These are phyloP conservation scores for Agrochola lota DNA, from an alignment of 2,888 invertebrate genomes.

Conservation along the genomic window DNA sequence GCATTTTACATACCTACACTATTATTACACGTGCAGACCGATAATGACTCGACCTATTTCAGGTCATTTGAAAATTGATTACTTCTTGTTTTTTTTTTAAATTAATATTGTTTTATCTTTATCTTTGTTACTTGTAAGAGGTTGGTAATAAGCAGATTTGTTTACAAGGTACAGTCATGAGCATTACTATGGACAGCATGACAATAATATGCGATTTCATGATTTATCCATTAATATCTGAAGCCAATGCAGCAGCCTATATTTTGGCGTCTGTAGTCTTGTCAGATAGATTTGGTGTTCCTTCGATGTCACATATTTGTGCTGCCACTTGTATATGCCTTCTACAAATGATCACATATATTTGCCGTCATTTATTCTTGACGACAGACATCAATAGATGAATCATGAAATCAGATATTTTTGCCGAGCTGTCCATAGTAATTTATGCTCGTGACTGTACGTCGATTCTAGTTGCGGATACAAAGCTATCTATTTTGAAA, in stretches of 20 bases:
- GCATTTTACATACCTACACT: background rate
- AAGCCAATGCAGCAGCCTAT: background rate
- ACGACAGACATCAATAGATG: background rate
- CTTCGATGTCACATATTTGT: background rate
- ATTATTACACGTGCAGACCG: conserved; percentile 28
- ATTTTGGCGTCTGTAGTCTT: background rate
- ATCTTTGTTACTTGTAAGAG: conserved; percentile 6
- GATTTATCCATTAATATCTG: background rate
- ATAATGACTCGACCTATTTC: conserved; percentile 33
- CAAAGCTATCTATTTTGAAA: conserved; percentile 12
- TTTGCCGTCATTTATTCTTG: background rate
- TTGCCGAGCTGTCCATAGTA: background rate
- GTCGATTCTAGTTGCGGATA: background rate
- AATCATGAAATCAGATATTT: background rate
- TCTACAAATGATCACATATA: background rate
- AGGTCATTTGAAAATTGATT: conserved; percentile 49
- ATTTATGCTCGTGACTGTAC: background rate
- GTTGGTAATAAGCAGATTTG: background rate
- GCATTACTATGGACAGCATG: background rate
- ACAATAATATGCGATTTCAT: background rate
- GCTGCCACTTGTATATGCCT: background rate
- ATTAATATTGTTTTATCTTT: conserved; percentile 37
- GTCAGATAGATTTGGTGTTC: background rate
- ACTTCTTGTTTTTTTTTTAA: conserved; percentile 26
- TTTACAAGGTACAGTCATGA: background rate